A percentile compares a stretch with the other conserved stretches of the same genome.
phyloP scores from a whole-genome alignment of 2,888 invertebrate genomes.

The Ceramica pisi region DNA sequence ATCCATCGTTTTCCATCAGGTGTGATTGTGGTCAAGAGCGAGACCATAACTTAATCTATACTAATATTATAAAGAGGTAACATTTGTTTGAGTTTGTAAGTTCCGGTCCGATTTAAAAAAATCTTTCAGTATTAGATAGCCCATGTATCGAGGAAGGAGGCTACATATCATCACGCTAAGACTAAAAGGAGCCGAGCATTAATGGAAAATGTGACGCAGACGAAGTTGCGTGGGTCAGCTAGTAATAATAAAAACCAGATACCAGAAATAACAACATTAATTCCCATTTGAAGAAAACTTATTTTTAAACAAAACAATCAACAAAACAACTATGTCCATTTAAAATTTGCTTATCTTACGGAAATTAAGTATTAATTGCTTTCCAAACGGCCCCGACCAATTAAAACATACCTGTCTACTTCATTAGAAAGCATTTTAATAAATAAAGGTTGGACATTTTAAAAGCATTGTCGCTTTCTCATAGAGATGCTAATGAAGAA shows the following conservation, averaged over 20 bases:
- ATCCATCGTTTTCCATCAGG: too few species aligned
- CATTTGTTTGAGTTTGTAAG: too few species aligned
- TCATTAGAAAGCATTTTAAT: constrained; percentile 53
- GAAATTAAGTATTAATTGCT: constrained; percentile 50
- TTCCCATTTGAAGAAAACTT: neutral
- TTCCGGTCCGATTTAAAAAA: too few species aligned
- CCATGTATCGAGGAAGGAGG: too few species aligned
- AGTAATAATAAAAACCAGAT: constrained; percentile 8
- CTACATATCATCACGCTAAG: too few species aligned
- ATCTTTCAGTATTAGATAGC: too few species aligned
- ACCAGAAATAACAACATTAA: neutral
- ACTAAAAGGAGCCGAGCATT: too few species aligned
- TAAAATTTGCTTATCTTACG: constrained; percentile 7
- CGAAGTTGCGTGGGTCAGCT: too few species aligned
- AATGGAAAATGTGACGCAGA: too few species aligned
- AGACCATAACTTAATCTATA: too few species aligned
- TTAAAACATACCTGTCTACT: constrained; percentile 41
- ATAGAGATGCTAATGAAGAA: constrained; percentile 45
- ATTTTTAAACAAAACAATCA: constrained; percentile 28
- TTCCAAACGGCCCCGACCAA: constrained; percentile 40
- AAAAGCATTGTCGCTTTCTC: constrained; percentile 49
- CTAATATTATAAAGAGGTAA: too few species aligned
- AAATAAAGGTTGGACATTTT: constrained; percentile 19
- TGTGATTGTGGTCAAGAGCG: too few species aligned
- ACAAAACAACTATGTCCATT: constrained; percentile 9